These are phyloP conservation scores for Stenoptilia bipunctidactyla DNA, from an alignment of 2,888 invertebrate species.

Conservation along the genomic window DNA sequence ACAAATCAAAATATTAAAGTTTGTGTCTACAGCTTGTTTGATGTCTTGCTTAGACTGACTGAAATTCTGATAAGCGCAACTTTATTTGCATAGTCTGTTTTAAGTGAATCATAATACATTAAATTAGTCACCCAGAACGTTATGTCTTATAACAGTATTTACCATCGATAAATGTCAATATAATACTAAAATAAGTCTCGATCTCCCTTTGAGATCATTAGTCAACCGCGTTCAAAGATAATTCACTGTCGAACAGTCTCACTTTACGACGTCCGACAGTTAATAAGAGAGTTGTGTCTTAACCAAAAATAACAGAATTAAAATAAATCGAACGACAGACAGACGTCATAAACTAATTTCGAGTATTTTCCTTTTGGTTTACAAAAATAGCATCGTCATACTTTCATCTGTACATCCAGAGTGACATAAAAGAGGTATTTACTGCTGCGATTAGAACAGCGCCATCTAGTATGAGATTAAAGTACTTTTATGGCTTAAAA, in stretches of 20 bases:
- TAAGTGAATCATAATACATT: no score
- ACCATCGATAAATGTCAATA: constrained; percentile 47
- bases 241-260: constrained; percentile 49
- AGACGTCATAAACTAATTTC: constrained; percentile 71
- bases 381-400: constrained; percentile 66
- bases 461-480: constrained; percentile 56
- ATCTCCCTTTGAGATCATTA: constrained; percentile 34
- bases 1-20: constrained; percentile 28
- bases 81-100: no score
- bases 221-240: constrained; percentile 48
- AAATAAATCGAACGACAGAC: constrained; percentile 71
- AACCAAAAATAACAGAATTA: constrained; percentile 67
- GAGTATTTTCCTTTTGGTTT: constrained; percentile 66
- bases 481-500: constrained; percentile 45
- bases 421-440: constrained; percentile 66
- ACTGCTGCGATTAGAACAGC: constrained; percentile 48
- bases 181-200: constrained; percentile 30
- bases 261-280: constrained; percentile 47
- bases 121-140: no score
- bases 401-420: constrained; percentile 60
- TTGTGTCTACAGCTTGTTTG: constrained; percentile 17
- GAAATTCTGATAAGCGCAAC: no score
- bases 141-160: constrained; percentile 17
- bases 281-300: constrained; percentile 51
- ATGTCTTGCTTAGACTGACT: constrained; percentile 27